Evolutionary conservation across 2,888 invertebrate genomes (phyloP).

Genomic region (Cephus runcator): DNA sequence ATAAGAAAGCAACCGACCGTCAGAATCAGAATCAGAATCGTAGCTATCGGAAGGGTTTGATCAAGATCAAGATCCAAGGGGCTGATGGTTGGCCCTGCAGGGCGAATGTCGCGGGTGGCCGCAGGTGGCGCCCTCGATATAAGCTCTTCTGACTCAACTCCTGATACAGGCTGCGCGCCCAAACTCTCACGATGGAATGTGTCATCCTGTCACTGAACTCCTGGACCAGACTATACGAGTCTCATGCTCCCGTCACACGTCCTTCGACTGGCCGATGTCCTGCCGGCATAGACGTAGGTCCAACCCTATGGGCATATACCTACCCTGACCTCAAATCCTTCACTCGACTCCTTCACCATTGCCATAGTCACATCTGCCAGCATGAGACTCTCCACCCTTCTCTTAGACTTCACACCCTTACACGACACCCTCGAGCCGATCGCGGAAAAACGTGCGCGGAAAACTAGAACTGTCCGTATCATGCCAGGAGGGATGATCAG

Average conservation of each 20-base stretch:
- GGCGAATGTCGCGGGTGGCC: slow-evolving; percentile 58
- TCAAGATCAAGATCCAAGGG: slow-evolving; percentile 52
- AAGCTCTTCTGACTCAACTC: slow-evolving; percentile 50
- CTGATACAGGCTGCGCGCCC: slow-evolving; percentile 52
- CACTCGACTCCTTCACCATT: background rate
- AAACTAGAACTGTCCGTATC: background rate
- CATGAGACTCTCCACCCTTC: background rate
- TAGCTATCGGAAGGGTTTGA: slow-evolving; percentile 47
- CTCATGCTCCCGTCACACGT: slow-evolving; percentile 48
- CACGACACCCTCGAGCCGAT: background rate
- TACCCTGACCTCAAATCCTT: background rate
- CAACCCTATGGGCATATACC: background rate
- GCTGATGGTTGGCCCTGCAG: slow-evolving; percentile 39
- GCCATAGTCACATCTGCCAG: background rate
- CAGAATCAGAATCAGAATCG: slow-evolving; percentile 3
- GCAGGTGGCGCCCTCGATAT: slow-evolving; percentile 60
- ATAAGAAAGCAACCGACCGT: background rate
- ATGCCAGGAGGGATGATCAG: background rate
- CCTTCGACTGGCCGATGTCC: slow-evolving; percentile 34
- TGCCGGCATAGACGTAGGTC: slow-evolving; percentile 15
- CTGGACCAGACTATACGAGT: slow-evolving; percentile 42
- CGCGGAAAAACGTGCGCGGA: background rate
- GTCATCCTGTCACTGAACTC: slow-evolving; percentile 63
- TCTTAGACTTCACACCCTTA: background rate
- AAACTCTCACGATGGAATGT: slow-evolving; percentile 62